Conservation (phyloP, 1,140 invertebrate genomes). For the Pogonomyrmex californicus region DNA sequence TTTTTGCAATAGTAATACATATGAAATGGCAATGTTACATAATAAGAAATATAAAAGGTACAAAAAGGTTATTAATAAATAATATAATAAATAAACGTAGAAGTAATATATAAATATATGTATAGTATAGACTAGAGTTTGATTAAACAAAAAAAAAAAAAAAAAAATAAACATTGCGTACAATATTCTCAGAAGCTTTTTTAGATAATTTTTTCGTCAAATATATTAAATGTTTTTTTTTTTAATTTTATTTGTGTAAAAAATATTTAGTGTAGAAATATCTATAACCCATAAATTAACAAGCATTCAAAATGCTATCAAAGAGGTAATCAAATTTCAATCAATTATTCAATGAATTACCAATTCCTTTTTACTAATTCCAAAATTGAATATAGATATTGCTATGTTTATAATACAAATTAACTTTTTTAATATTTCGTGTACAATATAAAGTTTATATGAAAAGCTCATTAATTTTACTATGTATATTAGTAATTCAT, state of each 20-base stretch:
- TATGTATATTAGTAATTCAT: slow-evolving; percentile 24
- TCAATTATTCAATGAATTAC: slow-evolving; percentile 18
- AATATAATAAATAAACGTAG: slow-evolving; percentile 53
- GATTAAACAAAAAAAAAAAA: slow-evolving; percentile 4
- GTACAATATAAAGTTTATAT: slow-evolving; percentile 19
- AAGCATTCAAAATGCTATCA: neutral
- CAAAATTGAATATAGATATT: slow-evolving; percentile 25
- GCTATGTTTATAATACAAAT: slow-evolving; percentile 32
- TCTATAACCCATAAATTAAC: neutral
- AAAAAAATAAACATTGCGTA: slow-evolving; percentile 7
- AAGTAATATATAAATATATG: slow-evolving; percentile 26
- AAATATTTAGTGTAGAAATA: neutral
- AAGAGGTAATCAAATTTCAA: neutral
- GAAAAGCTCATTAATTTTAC: slow-evolving; percentile 21
- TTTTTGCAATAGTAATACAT: slow-evolving; percentile 23
- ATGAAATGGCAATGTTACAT: slow-evolving; percentile 36
- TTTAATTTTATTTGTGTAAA: neutral
- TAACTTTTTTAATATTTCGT: slow-evolving; percentile 18
- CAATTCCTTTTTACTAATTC: neutral
- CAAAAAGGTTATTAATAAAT: slow-evolving; percentile 57
- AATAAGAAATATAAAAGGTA: slow-evolving; percentile 48
- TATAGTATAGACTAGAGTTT: slow-evolving; percentile 60
- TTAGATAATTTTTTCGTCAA: neutral
- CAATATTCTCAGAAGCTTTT: neutral
- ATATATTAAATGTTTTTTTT: slow-evolving; percentile 32